These are phyloP conservation scores for Drosophila basisetae DNA, from an alignment of 2,888 invertebrate species.

Conservation along the genomic window DNA sequence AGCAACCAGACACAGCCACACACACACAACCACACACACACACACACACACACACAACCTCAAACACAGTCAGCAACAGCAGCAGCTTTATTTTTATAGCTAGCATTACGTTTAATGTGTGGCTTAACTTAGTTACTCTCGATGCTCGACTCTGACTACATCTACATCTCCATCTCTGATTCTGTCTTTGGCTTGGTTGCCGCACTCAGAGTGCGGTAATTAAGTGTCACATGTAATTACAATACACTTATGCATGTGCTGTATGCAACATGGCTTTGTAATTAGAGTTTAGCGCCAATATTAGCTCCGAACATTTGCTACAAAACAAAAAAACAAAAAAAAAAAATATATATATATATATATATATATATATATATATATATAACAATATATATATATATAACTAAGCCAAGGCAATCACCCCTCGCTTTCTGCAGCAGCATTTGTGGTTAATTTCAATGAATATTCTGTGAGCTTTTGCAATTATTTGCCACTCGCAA, in stretches of 20 bases:
- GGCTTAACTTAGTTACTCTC: conserved; percentile 76
- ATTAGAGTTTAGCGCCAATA: conserved; percentile 76
- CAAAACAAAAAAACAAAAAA: conserved; percentile 5
- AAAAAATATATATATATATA: background rate
- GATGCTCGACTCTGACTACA: conserved; percentile 39
- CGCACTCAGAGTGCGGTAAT: conserved; percentile 68
- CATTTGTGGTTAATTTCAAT: conserved; percentile 64
- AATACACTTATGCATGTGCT: conserved; percentile 77
- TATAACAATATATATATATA: background rate
- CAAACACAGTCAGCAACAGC: conserved; percentile 44
- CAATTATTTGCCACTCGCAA: conserved; percentile 67
- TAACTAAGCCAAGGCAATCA: conserved; percentile 19
- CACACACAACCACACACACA: conserved; percentile 1
- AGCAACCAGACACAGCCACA: conserved; percentile 24
- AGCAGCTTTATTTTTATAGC: conserved; percentile 79
- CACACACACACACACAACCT: conserved; percentile 12
- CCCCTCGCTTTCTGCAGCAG: conserved; percentile 17
- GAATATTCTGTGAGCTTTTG: conserved; percentile 64
- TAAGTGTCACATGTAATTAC: conserved; percentile 82
- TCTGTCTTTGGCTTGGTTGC: conserved; percentile 35
- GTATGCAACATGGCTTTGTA: conserved; percentile 74
- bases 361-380: background rate
- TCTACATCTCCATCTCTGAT: conserved; percentile 16
- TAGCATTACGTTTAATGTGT: conserved; percentile 78
- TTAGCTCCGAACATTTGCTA: conserved; percentile 29